Percentiles rank a stretch among this genome's conserved stretches.
phyloP scores from a whole-genome alignment of 1,140 invertebrate genomes.

The Sminthurides bifidus region DNA sequence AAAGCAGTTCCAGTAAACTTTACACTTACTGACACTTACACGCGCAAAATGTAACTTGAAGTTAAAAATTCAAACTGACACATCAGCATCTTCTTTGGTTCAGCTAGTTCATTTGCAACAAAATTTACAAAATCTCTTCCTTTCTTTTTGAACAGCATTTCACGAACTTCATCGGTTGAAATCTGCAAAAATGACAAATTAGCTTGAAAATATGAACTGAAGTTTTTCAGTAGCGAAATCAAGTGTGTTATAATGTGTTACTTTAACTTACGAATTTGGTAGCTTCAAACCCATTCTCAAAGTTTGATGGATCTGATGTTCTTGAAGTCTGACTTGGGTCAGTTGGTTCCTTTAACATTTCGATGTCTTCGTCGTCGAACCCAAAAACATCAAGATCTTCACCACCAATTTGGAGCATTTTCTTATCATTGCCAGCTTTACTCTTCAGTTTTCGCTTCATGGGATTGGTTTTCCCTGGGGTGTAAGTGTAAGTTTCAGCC shows the following conservation, averaged over 20 bases:
- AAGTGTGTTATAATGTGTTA: no score
- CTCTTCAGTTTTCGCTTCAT: no score
- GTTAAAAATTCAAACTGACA: slow-evolving; percentile 6
- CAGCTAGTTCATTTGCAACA: slow-evolving; percentile 6
- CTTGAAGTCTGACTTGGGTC: background rate
- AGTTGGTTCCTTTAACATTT: slow-evolving; percentile 6
- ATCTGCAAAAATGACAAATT: background rate
- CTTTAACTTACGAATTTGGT: no score
- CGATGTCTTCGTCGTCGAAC: slow-evolving; percentile 20
- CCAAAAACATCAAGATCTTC: slow-evolving; percentile 18
- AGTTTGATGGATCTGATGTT: background rate
- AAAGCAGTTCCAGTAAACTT: background rate
- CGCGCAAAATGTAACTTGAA: background rate
- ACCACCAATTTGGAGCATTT: background rate
- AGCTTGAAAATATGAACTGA: no score
- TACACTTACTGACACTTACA: background rate
- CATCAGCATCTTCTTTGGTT: slow-evolving; percentile 1
- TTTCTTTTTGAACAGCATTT: slow-evolving; percentile 1
- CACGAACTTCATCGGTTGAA: background rate
- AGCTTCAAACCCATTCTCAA: background rate
- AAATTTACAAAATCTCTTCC: background rate
- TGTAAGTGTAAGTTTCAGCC: background rate
- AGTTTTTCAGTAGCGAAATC: no score
- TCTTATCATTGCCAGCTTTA: background rate
- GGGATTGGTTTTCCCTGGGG: background rate